Percentiles rank a stretch among this genome's conserved stretches.
Conservation (phyloP, 2,113 vertebrate genomes). For the Melanostigma gelatinosum region DNA sequence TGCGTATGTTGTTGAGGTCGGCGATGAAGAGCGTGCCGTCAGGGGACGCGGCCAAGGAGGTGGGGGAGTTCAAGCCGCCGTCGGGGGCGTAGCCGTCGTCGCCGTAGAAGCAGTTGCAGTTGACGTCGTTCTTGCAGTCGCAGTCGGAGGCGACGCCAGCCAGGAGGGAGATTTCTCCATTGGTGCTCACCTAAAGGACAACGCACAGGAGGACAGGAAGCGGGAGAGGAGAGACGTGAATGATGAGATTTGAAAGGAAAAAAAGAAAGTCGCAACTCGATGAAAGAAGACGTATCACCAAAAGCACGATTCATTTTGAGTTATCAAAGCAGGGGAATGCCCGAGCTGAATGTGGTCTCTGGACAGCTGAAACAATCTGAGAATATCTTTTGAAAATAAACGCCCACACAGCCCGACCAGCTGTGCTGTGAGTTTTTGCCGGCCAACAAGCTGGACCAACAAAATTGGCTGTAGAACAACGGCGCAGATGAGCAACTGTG, state of each 20-base stretch:
- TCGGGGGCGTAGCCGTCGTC: slow-evolving; percentile 98
- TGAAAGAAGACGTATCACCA: slow-evolving; percentile 24
- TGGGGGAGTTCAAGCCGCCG: slow-evolving; percentile 94
- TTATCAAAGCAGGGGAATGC: slow-evolving; percentile 34
- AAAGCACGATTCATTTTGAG: slow-evolving; percentile 33
- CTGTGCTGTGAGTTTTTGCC: slow-evolving; percentile 33
- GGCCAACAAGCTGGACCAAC: slow-evolving; percentile 13
- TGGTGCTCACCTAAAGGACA: slow-evolving; percentile 89
- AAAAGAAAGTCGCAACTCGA: neutral
- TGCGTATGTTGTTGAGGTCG: slow-evolving; percentile 97
- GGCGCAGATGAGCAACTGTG: neutral
- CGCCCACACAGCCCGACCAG: slow-evolving; percentile 37
- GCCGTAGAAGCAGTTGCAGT: slow-evolving; percentile 97
- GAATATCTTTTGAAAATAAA: slow-evolving; percentile 11
- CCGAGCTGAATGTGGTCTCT: slow-evolving; percentile 22
- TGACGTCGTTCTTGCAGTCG: slow-evolving; percentile 99
- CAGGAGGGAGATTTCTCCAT: slow-evolving; percentile 97
- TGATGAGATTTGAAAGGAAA: neutral
- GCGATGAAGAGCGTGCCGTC: slow-evolving; percentile 97
- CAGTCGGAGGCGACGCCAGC: slow-evolving; percentile 96
- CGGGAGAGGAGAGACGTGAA: neutral
- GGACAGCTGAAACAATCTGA: slow-evolving; percentile 43
- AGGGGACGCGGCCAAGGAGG: slow-evolving; percentile 94
- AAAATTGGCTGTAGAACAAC: slow-evolving; percentile 25
- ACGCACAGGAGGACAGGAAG: neutral